phyloP scores from a whole-genome alignment of 2,113 vertebrate species.

The Lamprologus tigripictilis region DNA sequence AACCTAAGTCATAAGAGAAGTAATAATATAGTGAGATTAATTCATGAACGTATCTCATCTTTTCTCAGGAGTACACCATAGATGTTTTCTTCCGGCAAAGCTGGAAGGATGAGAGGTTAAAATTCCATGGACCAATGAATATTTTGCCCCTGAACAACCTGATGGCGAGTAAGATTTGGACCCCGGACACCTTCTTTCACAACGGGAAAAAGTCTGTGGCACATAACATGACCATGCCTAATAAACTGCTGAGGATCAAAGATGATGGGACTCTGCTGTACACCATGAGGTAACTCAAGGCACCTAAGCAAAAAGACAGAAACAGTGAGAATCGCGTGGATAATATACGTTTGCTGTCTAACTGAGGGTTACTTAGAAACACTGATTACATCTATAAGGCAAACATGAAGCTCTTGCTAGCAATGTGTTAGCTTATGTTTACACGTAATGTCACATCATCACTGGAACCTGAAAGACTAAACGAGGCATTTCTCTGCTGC shows the following conservation, averaged over 20 bases:
- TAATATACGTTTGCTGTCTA: not conserved
- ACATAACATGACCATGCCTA: slow-evolving; percentile 99
- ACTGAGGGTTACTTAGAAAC: not conserved
- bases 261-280: slow-evolving; percentile 94
- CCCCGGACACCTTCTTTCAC: slow-evolving; percentile 98
- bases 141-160: slow-evolving; percentile 95
- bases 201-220: slow-evolving; percentile 98
- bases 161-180: slow-evolving; percentile 99
- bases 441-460: not conserved
- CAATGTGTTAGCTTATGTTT: not conserved
- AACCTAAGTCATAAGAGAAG: not conserved
- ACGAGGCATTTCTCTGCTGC: not conserved
- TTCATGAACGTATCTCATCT: not conserved
- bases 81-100: slow-evolving; percentile 97
- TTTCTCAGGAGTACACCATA: slow-evolving; percentile 91
- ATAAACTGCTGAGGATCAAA: slow-evolving; percentile 93
- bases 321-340: not conserved
- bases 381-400: not conserved
- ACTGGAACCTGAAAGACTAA: not conserved
- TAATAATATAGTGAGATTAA: not conserved
- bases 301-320: not conserved
- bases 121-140: slow-evolving; percentile 94
- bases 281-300: slow-evolving; percentile 86
- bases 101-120: slow-evolving; percentile 95
- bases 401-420: not conserved